Evolutionary conservation across 1,140 invertebrate genomes (phyloP).

Genomic region (Akabosia matsudoensis): DNA sequence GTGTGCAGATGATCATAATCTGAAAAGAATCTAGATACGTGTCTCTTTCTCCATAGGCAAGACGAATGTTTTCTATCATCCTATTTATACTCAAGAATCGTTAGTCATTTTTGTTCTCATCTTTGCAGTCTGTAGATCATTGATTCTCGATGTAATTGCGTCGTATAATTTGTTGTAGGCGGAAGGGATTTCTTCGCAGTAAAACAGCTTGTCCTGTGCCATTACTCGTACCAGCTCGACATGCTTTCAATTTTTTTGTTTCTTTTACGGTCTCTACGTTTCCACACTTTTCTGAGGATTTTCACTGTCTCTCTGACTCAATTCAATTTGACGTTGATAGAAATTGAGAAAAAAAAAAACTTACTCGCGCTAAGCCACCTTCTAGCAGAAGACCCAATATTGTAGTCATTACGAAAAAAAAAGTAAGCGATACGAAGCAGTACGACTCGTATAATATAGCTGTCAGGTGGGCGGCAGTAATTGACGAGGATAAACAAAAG

Average conservation of each 20-base stretch:
- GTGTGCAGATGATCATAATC: background rate
- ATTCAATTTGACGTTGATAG: background rate
- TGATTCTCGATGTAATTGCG: constrained; percentile 7
- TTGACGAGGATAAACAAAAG: too few species aligned
- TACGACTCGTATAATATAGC: too few species aligned
- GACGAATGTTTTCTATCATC: background rate
- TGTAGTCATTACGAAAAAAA: too few species aligned
- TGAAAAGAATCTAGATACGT: too few species aligned
- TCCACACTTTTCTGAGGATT: background rate
- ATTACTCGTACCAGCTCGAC: too few species aligned
- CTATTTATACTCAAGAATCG: background rate
- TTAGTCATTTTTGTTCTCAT: background rate
- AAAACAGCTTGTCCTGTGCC: background rate
- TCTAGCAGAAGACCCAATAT: too few species aligned
- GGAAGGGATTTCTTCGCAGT: background rate
- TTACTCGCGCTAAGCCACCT: background rate
- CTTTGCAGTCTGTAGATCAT: background rate
- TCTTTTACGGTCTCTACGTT: background rate
- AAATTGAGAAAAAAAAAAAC: background rate
- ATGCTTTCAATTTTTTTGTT: background rate
- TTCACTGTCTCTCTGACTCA: background rate
- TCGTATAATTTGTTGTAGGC: background rate
- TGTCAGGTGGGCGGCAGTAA: too few species aligned
- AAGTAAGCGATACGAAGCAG: too few species aligned
- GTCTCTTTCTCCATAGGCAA: background rate